Evolutionary conservation across 2,888 invertebrate genomes (phyloP).

Genomic region (Phortica magna): DNA sequence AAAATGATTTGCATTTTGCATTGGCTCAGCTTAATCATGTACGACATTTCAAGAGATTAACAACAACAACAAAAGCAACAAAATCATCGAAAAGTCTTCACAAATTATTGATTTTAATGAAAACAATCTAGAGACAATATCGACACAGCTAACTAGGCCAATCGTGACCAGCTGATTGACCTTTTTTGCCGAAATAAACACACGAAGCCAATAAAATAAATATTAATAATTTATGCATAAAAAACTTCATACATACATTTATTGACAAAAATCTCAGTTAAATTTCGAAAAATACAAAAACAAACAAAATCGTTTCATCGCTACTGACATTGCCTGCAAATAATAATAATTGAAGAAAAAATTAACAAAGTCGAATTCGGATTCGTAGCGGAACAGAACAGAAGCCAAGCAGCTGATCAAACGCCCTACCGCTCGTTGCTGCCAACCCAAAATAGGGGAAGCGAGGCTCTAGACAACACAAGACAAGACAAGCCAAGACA

Average conservation of each 20-base stretch:
- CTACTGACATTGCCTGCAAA: conserved; percentile 19
- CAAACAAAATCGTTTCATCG: conserved; percentile 16
- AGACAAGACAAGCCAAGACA: conserved; percentile 1
- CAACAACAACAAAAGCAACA: conserved; percentile 6
- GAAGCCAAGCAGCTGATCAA: conserved; percentile 33
- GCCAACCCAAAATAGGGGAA: not conserved
- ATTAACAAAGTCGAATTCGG: conserved; percentile 15
- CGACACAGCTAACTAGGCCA: conserved; percentile 41
- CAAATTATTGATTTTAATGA: not conserved
- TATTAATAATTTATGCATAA: conserved; percentile 67
- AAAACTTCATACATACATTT: conserved; percentile 24
- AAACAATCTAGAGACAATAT: conserved; percentile 30
- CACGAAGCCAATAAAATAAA: conserved; percentile 55
- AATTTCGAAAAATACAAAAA: not conserved
- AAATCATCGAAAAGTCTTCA: not conserved
- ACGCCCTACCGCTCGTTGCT: conserved; percentile 1
- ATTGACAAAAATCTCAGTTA: conserved; percentile 25
- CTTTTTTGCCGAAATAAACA: conserved; percentile 58
- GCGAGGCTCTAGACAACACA: not conserved
- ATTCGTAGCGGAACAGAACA: conserved; percentile 23
- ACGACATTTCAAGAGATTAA: not conserved
- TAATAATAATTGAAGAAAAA: conserved; percentile 16
- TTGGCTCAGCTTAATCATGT: too few relatives aligned
- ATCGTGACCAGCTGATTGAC: conserved; percentile 55
- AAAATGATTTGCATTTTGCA: too few relatives aligned